phyloP scores from a whole-genome alignment of 2,888 invertebrate genomes.

The Frankliniella fusca region DNA sequence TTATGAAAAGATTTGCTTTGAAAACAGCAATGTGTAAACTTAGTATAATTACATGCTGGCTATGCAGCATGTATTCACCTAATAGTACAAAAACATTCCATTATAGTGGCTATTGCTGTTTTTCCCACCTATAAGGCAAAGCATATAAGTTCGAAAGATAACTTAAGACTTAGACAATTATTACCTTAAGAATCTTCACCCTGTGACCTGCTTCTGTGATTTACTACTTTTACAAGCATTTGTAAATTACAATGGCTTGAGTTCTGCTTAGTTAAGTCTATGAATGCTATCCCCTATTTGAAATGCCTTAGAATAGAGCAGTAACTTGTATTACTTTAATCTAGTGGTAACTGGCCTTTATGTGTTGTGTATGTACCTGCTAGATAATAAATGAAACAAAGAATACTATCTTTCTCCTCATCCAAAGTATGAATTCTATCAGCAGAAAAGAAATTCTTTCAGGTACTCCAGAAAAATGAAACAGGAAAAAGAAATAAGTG shows the following conservation, averaged over 20 bases:
- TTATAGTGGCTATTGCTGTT: background rate
- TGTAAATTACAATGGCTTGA: background rate
- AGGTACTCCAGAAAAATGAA: too few relatives aligned
- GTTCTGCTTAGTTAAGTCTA: background rate
- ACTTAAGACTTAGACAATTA: background rate
- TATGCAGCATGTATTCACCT: background rate
- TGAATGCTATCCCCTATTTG: background rate
- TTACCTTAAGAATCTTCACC: background rate
- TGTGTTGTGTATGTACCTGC: background rate
- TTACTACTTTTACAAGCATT: background rate
- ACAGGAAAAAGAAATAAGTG: too few relatives aligned
- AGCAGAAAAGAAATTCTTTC: too few relatives aligned
- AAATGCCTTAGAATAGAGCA: background rate
- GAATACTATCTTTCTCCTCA: too few relatives aligned
- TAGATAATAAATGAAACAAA: background rate
- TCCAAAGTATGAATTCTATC: too few relatives aligned
- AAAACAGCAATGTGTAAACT: too few relatives aligned
- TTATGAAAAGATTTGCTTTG: background rate
- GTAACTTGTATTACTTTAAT: background rate
- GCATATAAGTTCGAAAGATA: background rate
- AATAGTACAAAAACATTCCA: background rate
- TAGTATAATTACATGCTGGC: background rate
- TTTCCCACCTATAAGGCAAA: background rate
- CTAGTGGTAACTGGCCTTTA: background rate
- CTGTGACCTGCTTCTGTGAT: constrained; percentile 13